Evolutionary conservation across 2,797 vertebrate species (phyloP), one percentile per base, ranked within the genome.

Genomic region (Acanthopagrus latus): DNA sequence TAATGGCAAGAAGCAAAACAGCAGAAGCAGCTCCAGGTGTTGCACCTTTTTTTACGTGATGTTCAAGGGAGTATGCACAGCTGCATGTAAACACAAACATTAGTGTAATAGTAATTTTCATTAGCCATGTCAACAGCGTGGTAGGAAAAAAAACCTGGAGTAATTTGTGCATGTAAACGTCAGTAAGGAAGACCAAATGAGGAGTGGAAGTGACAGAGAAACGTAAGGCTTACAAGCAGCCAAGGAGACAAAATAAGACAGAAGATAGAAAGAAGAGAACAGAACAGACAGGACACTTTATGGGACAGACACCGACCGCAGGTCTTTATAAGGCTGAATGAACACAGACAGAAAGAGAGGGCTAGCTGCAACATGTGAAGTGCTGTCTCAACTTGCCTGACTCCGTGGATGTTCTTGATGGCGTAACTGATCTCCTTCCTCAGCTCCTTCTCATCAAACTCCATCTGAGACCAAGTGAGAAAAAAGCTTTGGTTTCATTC

Each of bases 331-430:
- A 57, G 48, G 71, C 41, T 68, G 47, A 71, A 56, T 9, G 18
- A 29, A 82, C 64, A 41, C 41, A 67, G 33, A 54, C 17, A 47
- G 67, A 25, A 69, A 64, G 46, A 27, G 67, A 18, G 33, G 52
- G 70, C 66, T n/a, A 46, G 43, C n/a, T 25, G 70, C 2, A 5
- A 13, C 4, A 50, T 18, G 23, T 41, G 5, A 12, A 16, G 44
- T 46, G 9, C 41, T 27, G 51, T 76, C 41, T 77, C 33, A 58
- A 93, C 95, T 96, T 95, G 96, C 98, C 98, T 98, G 88, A 99
- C 97, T 27, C 98, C 98, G 0, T 99, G 97, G 91, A 99, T 99
- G 93, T 99, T 99, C 91, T 98, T 98, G 87, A 99, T 99, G 67
- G 98, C 98, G 0, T 99, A 99, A 88, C 98, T 99, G 87, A 99